Conservation (phyloP, 1,140 invertebrate genomes). For the Lamellibrachia luymesi region DNA sequence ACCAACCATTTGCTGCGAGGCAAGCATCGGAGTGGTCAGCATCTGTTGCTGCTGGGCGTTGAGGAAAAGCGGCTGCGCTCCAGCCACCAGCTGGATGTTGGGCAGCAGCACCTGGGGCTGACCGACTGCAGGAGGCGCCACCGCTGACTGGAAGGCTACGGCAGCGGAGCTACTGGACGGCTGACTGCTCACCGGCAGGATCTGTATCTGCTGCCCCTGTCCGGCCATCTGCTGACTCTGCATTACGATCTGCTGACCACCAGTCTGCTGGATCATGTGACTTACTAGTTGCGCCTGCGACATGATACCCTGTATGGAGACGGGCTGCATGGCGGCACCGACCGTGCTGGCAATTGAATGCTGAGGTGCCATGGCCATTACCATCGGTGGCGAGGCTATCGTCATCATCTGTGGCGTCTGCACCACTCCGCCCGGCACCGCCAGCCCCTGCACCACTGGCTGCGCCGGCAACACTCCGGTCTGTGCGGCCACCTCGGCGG, state of each 20-base stretch:
- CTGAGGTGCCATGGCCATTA: neutral
- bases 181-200: slow-evolving; percentile 12
- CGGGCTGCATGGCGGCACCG: neutral
- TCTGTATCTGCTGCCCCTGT: neutral
- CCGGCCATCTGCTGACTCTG: neutral
- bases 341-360: neutral
- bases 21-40: neutral
- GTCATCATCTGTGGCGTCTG: neutral
- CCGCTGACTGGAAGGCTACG: neutral
- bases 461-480: neutral
- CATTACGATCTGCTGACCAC: neutral
- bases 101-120: neutral
- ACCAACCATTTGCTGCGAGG: slow-evolving; percentile 13
- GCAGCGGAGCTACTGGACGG: neutral
- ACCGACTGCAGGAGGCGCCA: neutral
- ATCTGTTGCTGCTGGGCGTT: slow-evolving; percentile 3
- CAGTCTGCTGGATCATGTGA: neutral
- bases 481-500: neutral
- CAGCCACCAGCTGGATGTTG: neutral
- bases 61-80: neutral
- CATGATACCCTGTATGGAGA: neutral
- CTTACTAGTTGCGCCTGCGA: neutral
- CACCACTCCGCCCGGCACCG: neutral
- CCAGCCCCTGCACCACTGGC: neutral
- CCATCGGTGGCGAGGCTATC: neutral